Conservation (phyloP, 2,888 invertebrate species). For the Tipula unca region DNA sequence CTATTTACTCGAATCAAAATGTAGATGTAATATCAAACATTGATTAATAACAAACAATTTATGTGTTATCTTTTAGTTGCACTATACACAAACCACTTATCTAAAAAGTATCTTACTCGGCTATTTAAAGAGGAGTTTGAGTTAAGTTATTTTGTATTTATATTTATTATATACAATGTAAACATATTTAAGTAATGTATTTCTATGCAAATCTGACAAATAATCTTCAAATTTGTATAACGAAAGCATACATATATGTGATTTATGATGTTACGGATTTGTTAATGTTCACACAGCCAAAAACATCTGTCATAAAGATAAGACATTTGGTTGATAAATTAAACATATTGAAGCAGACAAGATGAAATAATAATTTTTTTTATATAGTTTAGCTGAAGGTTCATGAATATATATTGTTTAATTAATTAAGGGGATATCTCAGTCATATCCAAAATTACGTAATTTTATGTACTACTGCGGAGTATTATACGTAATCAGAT, state of each 20-base stretch:
- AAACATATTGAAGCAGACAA: not conserved
- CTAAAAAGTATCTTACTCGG: too few species aligned
- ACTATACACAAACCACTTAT: not conserved
- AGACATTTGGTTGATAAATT: not conserved
- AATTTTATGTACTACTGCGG: not conserved
- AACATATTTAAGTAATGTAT: not conserved
- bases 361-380: not conserved
- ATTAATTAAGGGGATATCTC: not conserved
- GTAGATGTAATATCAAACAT: not conserved
- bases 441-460: not conserved
- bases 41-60: not conserved
- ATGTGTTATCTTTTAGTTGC: not conserved
- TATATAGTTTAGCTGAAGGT: not conserved
- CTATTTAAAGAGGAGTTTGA: too few species aligned
- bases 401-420: not conserved
- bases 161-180: too few species aligned
- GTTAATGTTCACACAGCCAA: not conserved
- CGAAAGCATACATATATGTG: not conserved
- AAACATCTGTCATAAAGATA: not conserved
- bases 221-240: not conserved
- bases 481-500: not conserved
- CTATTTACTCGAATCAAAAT: too few species aligned
- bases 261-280: not conserved
- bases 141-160: too few species aligned
- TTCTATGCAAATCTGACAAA: not conserved